Evolutionary conservation across 2,888 invertebrate genomes (phyloP).

Genomic region (Drosophila antonietae): DNA sequence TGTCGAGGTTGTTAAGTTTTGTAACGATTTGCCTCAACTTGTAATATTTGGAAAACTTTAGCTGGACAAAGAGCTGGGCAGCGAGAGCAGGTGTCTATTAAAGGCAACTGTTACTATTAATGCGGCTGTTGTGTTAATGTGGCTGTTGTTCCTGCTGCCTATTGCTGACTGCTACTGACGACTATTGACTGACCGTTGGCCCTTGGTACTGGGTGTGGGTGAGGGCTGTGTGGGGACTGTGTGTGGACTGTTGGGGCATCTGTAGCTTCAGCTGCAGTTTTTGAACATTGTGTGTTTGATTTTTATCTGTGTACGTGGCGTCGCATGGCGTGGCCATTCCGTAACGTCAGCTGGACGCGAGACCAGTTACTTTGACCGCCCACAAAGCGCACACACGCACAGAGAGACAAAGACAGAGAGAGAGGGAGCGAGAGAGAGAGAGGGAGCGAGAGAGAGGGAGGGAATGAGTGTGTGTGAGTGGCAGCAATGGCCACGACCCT

Average conservation of each 20-base stretch:
- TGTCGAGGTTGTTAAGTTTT: not conserved
- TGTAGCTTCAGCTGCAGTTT: conserved; percentile 44
- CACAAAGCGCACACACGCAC: conserved; percentile 7
- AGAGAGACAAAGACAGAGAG: not conserved
- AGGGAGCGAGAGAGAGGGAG: not conserved
- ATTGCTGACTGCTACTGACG: conserved; percentile 19
- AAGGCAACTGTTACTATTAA: conserved; percentile 16
- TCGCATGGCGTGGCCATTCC: conserved; percentile 50
- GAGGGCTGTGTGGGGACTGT: not conserved
- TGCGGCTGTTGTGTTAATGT: conserved; percentile 16
- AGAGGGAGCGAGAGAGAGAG: no score
- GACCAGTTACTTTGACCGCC: conserved; percentile 18
- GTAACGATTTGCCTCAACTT: not conserved
- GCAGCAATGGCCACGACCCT: conserved; percentile 27
- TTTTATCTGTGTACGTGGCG: conserved; percentile 72
- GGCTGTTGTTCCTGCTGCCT: conserved; percentile 18
- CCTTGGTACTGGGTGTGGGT: not conserved
- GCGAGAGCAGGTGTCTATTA: conserved; percentile 17
- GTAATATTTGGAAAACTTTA: not conserved
- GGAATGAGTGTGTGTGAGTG: not conserved
- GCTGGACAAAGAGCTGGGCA: not conserved
- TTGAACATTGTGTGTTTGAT: conserved; percentile 62
- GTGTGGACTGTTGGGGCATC: not conserved
- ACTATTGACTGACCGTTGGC: conserved; percentile 41
- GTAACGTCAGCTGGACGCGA: conserved; percentile 36